Evolutionary conservation across 2,888 invertebrate species (phyloP).

Genomic region (Limnephilus auricula): DNA sequence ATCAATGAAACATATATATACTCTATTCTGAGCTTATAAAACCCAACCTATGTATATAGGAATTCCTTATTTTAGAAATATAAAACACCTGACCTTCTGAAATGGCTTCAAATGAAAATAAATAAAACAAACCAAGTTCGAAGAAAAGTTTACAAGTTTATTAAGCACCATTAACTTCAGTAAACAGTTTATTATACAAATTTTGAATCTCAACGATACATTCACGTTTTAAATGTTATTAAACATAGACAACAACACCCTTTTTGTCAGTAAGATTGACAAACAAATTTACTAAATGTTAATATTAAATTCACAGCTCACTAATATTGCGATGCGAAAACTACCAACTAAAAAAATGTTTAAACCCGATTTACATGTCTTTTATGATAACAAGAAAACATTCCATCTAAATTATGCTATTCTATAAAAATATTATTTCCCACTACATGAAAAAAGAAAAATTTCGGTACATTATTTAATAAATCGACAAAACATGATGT

Average conservation of each 20-base stretch:
- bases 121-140: not conserved
- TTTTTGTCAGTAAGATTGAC: not conserved
- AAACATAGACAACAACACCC: not conserved
- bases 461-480: not conserved
- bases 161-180: not conserved
- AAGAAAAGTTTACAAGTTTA: not conserved
- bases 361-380: slow-evolving; percentile 7
- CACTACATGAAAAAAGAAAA: not conserved
- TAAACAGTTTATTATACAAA: not conserved
- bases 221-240: not conserved
- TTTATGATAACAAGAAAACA: not conserved
- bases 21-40: not conserved
- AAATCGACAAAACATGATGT: not conserved
- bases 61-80: not conserved
- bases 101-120: not conserved
- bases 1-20: not conserved
- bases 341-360: not conserved
- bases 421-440: not conserved
- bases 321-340: not conserved
- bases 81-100: not conserved
- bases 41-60: not conserved
- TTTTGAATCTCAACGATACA: not conserved
- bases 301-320: slow-evolving; percentile 5
- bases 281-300: not conserved
- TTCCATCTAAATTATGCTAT: not conserved